A percentile compares a stretch with the other conserved stretches of the same genome.
phyloP scores from a whole-genome alignment of 2,888 invertebrate species.

The Entomobrya multifasciata region DNA sequence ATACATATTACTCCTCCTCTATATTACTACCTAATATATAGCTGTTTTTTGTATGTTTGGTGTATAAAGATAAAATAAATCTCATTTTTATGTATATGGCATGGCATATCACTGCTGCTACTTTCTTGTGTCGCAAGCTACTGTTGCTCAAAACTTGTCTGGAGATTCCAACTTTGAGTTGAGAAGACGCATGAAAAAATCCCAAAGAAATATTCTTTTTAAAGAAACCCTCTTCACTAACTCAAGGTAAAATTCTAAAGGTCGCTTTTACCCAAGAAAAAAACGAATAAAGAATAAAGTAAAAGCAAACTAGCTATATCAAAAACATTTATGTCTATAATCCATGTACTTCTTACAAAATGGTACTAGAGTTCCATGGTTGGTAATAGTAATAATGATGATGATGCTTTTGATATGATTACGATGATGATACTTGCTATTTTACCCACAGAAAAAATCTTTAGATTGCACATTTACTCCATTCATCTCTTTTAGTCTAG shows the following conservation, averaged over 20 bases:
- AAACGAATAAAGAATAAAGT: neutral
- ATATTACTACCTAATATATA: neutral
- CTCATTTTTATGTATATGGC: constrained; percentile 58
- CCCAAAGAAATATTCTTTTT: neutral
- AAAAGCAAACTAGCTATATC: neutral
- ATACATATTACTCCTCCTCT: constrained; percentile 5
- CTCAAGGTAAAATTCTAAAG: constrained; percentile 38
- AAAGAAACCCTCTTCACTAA: constrained; percentile 3
- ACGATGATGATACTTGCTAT: constrained; percentile 52
- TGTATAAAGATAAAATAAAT: constrained; percentile 59
- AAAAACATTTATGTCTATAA: neutral
- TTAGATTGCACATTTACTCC: constrained; percentile 43
- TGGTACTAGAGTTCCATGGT: constrained; percentile 5
- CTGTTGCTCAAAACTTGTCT: constrained; percentile 40
- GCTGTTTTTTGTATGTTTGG: neutral
- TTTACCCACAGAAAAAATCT: constrained; percentile 28
- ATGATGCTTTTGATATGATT: constrained; percentile 69
- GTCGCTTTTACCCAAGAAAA: neutral
- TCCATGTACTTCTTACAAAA: neutral
- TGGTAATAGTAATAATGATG: constrained; percentile 53
- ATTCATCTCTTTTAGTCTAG: constrained; percentile 2
- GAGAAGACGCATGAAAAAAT: neutral
- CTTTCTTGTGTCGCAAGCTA: constrained; percentile 41
- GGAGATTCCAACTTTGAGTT: constrained; percentile 39
- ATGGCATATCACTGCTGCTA: constrained; percentile 19